phyloP scores from a whole-genome alignment of 2,888 invertebrate species.

The Metacarcinus magister region DNA sequence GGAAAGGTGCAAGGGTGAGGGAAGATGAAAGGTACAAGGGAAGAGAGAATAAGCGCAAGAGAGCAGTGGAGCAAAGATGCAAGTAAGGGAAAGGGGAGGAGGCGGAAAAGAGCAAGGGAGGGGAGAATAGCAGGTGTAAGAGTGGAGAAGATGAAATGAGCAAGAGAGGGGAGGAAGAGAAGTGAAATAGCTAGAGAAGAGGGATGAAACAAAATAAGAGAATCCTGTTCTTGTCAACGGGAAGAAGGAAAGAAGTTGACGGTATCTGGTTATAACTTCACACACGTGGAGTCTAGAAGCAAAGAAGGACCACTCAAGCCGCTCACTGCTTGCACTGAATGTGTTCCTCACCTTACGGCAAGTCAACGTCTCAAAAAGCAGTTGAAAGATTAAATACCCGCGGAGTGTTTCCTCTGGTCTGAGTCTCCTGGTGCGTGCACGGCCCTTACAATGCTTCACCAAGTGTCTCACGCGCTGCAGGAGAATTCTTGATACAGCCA shows the following conservation, averaged over 20 bases:
- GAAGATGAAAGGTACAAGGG: neutral
- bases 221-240: neutral
- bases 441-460: neutral
- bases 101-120: neutral
- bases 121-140: neutral
- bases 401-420: neutral
- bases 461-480: neutral
- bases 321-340: neutral
- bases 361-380: neutral
- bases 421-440: neutral
- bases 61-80: neutral
- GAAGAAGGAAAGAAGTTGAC: neutral
- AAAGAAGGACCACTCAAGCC: neutral
- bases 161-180: neutral
- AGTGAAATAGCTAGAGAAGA: neutral
- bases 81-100: neutral
- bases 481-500: neutral
- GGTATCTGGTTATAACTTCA: neutral
- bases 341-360: neutral
- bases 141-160: neutral
- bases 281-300: neutral
- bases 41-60: conserved; percentile 21
- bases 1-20: neutral
- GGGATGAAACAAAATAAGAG: neutral
- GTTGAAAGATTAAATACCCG: neutral